phyloP scores from a whole-genome alignment of 2,113 vertebrate species.

The Grallaria varia region DNA sequence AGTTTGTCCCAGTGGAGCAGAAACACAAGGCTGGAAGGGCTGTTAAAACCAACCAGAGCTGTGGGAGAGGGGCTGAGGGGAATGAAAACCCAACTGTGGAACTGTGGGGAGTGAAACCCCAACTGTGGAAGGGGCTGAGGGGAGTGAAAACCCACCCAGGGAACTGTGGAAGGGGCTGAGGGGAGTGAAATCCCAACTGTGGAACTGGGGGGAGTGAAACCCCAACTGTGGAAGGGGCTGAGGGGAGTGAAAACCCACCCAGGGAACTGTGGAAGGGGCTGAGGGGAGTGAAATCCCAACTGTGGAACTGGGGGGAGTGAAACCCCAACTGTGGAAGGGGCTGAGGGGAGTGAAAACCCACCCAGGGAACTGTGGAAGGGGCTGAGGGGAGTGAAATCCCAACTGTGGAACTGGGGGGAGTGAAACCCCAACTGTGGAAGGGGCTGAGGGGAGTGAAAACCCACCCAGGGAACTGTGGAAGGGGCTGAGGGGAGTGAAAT shows the following conservation, averaged over 20 bases:
- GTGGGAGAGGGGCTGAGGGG: not conserved
- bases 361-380: too few relatives aligned
- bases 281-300: too few relatives aligned
- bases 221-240: not conserved
- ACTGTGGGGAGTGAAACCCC: not conserved
- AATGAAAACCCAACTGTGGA: accelerated
- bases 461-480: not conserved
- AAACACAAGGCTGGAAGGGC: not conserved
- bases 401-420: too few relatives aligned
- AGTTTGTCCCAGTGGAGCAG: not conserved
- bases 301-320: too few relatives aligned
- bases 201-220: too few relatives aligned
- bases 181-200: not conserved
- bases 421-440: too few relatives aligned
- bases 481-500: not conserved
- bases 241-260: too few relatives aligned
- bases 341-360: too few relatives aligned
- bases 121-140: not conserved
- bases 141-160: not conserved
- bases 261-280: too few relatives aligned
- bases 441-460: too few relatives aligned
- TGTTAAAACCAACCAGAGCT: not conserved
- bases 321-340: too few relatives aligned
- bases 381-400: too few relatives aligned
- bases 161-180: not conserved